phyloP scores from a whole-genome alignment of 2,888 invertebrate species.

The Diarsia mendica region DNA sequence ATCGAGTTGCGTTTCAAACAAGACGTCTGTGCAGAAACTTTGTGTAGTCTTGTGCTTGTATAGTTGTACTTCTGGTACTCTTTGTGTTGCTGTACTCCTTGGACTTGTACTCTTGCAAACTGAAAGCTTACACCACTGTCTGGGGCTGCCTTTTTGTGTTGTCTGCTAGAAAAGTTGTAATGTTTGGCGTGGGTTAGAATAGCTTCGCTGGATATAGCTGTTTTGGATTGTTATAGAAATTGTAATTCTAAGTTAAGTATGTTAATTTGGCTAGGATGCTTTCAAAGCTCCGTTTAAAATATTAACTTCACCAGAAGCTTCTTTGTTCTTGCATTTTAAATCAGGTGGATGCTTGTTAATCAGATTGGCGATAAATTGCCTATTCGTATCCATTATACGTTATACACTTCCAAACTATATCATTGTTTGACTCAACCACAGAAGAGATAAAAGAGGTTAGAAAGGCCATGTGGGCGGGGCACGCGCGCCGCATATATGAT shows the following conservation, averaged over 20 bases:
- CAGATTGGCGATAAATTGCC: too few species aligned
- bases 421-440: too few species aligned
- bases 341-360: background rate
- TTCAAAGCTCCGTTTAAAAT: background rate
- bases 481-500: too few species aligned
- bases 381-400: too few species aligned
- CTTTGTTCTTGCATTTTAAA: background rate
- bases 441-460: too few species aligned
- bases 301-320: background rate
- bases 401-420: too few species aligned
- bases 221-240: background rate
- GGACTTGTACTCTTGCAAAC: conserved; percentile 35
- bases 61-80: conserved; percentile 42
- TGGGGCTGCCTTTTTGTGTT: conserved; percentile 53
- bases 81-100: conserved; percentile 41
- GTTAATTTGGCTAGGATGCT: background rate
- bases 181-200: conserved; percentile 39
- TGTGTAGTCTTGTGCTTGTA: conserved; percentile 46
- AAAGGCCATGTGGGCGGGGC: too few species aligned
- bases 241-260: background rate
- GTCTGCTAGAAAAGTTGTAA: conserved; percentile 53
- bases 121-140: conserved; percentile 52
- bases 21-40: conserved; percentile 55
- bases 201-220: conserved; percentile 15
- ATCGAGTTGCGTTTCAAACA: conserved; percentile 60